These are phyloP conservation scores for Ctenoplectra terminalis DNA, from an alignment of 1,140 invertebrate genomes.

Conservation along the genomic window DNA sequence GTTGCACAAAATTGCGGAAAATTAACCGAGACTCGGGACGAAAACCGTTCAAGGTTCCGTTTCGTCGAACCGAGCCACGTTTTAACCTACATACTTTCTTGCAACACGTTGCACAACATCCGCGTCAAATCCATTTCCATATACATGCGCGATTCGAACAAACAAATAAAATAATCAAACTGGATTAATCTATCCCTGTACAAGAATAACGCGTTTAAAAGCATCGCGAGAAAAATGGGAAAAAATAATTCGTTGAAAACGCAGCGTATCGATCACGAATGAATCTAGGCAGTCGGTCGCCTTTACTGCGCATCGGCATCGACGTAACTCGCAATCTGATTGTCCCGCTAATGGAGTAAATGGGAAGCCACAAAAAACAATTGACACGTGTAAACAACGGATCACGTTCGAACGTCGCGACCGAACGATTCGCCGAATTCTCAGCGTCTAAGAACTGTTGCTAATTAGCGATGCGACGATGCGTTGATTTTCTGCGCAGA, in stretches of 20 bases:
- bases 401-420: not conserved
- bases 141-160: too few species aligned
- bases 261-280: not conserved
- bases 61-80: not conserved
- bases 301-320: slow-evolving; percentile 37
- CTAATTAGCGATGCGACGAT: slow-evolving; percentile 27
- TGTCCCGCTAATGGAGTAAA: slow-evolving; percentile 35
- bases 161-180: too few species aligned
- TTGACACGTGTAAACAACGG: slow-evolving; percentile 50
- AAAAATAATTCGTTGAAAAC: not conserved
- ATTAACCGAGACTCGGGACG: slow-evolving; percentile 12
- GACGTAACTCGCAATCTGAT: slow-evolving; percentile 44
- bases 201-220: too few species aligned
- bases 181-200: too few species aligned
- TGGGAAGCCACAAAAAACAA: slow-evolving; percentile 39
- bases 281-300: not conserved
- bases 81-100: slow-evolving; percentile 28
- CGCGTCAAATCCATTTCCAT: not conserved
- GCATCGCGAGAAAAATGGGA: not conserved
- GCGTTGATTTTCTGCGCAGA: too few species aligned
- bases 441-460: not conserved
- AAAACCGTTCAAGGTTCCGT: slow-evolving; percentile 30
- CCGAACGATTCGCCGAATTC: slow-evolving; percentile 8
- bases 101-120: not conserved
- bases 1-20: slow-evolving; percentile 18